Base-by-base conservation (phyloP, 2,797 vertebrate genomes). In the Leptatherina wallacei region DNA sequence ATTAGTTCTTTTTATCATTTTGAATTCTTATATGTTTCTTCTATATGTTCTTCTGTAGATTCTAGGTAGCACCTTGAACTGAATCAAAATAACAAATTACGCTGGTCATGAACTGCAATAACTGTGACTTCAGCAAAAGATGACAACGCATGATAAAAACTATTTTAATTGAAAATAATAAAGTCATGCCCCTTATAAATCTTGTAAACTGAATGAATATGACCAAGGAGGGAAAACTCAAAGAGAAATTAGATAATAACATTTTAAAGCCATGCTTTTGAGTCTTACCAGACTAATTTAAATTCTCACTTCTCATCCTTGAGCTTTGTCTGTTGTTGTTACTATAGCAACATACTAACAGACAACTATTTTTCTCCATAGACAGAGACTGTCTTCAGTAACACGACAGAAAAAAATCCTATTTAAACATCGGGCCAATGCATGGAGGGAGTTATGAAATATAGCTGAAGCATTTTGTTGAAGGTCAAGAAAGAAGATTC, bases 301-400 rank as follows among this genome's bases (percentile, higher is more conserved):
- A n/a, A 8, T 18, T 30, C 9, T 71, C 42, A 65, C 29, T 58
- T 13, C 47, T 36, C 36, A 36, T 36, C 36, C 36, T 36, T 64
- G 73, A 65, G 61, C 72, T 78, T 60, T 72, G 57, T 73, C 73
- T 85, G 75, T 83, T 83, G 82, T 75, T 71, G 82, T 89, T 86
- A 63, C 84, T 77, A 90, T 80, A 62, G 84, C 60, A 80, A 88
- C 78, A 71, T 72, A 73, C 55, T 63, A 61, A 72, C 54, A 4
- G 47, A 56, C 66, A 47, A 38, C 59, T 77, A 52, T 35, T 40
- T 35, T 20, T 18, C 22, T 11, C 58, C 33, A 51, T 9, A 49
- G 6, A 22, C n/a, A 44, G 14, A 44, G 40, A 6, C 3, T 6
- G 29, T 49, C 55, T n/a, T 67, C 32, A 30, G 30, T 42, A 29